These are phyloP conservation scores for Zaprionus lachaisei DNA, from an alignment of 1,140 invertebrate genomes.

Conservation along the genomic window DNA sequence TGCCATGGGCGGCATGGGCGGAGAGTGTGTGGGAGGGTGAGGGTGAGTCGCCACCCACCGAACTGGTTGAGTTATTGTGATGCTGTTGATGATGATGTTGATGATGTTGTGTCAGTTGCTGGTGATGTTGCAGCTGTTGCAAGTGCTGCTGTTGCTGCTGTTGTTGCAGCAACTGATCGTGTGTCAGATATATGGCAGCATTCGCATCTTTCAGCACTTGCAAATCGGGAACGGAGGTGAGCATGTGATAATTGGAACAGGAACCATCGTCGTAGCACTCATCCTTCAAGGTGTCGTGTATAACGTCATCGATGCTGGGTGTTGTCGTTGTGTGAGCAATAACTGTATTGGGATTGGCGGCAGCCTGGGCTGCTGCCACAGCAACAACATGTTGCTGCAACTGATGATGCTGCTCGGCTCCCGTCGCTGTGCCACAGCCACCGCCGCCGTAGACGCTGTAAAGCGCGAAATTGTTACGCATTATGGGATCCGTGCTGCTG, in stretches of 20 bases:
- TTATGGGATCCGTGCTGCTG: slow-evolving; percentile 73
- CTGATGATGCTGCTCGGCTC: slow-evolving; percentile 44
- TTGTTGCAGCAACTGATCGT: slow-evolving; percentile 56
- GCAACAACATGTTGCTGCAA: slow-evolving; percentile 60
- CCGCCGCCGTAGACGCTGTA: slow-evolving; percentile 68
- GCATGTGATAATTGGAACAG: slow-evolving; percentile 71
- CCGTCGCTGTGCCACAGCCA: slow-evolving; percentile 15
- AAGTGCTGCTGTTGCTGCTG: slow-evolving; percentile 48
- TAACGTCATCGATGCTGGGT: slow-evolving; percentile 79
- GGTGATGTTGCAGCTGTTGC: slow-evolving; percentile 49
- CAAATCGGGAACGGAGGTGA: slow-evolving; percentile 70
- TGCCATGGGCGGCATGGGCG: slow-evolving; percentile 52
- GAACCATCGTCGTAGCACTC: slow-evolving; percentile 76
- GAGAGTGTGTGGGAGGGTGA: slow-evolving; percentile 69
- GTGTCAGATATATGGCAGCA: slow-evolving; percentile 52
- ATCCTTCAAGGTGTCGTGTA: slow-evolving; percentile 82
- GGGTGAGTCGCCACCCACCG: slow-evolving; percentile 74
- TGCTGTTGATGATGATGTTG: slow-evolving; percentile 59
- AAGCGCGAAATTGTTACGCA: slow-evolving; percentile 77
- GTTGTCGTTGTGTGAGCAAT: slow-evolving; percentile 49
- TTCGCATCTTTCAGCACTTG: slow-evolving; percentile 68
- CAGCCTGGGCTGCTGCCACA: slow-evolving; percentile 55
- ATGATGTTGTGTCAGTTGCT: slow-evolving; percentile 47
- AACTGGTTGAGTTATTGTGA: slow-evolving; percentile 76
- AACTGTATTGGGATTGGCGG: slow-evolving; percentile 49